Evolutionary conservation across 2,888 invertebrate genomes (phyloP).

Genomic region (Dinocampus coccinellae): DNA sequence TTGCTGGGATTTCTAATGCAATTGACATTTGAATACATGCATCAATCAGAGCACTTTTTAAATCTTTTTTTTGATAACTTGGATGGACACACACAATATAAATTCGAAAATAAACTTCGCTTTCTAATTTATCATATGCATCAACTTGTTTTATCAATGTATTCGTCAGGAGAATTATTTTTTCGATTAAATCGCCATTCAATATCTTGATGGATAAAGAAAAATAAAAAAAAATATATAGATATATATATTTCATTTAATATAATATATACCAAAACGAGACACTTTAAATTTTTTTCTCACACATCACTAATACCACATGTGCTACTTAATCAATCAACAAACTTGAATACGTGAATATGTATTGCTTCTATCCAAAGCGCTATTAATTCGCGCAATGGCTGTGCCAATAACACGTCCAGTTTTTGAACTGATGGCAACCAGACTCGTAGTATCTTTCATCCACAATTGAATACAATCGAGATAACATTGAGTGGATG

Average conservation of each 20-base stretch:
- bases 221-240: neutral
- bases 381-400: conserved; percentile 51
- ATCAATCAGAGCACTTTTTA: conserved; percentile 51
- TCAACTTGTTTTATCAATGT: conserved; percentile 50
- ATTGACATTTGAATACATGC: conserved; percentile 49
- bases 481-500: conserved; percentile 52
- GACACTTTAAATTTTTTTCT: neutral
- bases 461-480: conserved; percentile 54
- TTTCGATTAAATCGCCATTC: conserved; percentile 49
- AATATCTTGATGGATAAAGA: conserved; percentile 45
- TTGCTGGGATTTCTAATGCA: conserved; percentile 45
- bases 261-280: neutral
- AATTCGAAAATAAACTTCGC: conserved; percentile 51
- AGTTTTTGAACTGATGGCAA: conserved; percentile 54
- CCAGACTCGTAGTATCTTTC: conserved; percentile 58
- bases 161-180: conserved; percentile 52
- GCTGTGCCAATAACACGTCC: conserved; percentile 57
- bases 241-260: neutral
- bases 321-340: neutral
- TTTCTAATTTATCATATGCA: conserved; percentile 44
- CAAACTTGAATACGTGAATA: conserved; percentile 56
- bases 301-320: neutral
- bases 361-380: conserved; percentile 50
- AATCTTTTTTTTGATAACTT: conserved; percentile 51
- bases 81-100: conserved; percentile 61